Base-by-base conservation (phyloP, 2,888 invertebrate species). In the Drosophila falleni region DNA sequence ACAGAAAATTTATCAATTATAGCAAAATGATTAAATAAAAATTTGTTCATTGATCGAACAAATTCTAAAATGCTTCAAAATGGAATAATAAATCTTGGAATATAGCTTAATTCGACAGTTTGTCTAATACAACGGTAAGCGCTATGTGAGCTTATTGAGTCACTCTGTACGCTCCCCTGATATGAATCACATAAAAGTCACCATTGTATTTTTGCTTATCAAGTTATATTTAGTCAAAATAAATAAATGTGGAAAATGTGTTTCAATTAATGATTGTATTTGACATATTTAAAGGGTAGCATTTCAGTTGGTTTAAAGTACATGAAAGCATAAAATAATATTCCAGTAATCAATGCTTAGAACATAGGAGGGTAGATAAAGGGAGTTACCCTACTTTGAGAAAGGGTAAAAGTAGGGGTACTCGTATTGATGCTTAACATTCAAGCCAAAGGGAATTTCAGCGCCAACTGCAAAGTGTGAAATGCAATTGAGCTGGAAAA, bases 401-500 rank as follows among this genome's bases (percentile, higher is more conserved):
- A n/a, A n/a, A n/a, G 49, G 5, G 23, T 15, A 10, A 1, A 10
- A 10, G 31, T 23, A 3, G 10, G 29, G 19, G 26, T 19, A 11
- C 5, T 26, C 19, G 41, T 35, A 26, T 39, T 53, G 63, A 75
- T 55, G 47, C 15, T 35, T 55, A 37, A 11, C 33, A 49, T 26
- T 33, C 39, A 74, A 54, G 53, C 51, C 78, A 31, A 49, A 44
- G 59, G 47, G 62, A 68, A 54, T 50, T 58, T 16, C 61, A 35
- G n/a, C 35, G 33, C 29, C 42, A 29, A 31, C 50, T 41, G 74
- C 64, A 55, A 71, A 66, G 74, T 70, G 77, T 77, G 67, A 77
- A 72, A 78, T 70, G 80, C 87, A 87, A 79, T 85, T 81, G 82
- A 84, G 81, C 82, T 71, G 81, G 82, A 71, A 85, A 81, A 67